Conservation (phyloP, 2,888 invertebrate genomes). For the Heliconius charithonia region DNA sequence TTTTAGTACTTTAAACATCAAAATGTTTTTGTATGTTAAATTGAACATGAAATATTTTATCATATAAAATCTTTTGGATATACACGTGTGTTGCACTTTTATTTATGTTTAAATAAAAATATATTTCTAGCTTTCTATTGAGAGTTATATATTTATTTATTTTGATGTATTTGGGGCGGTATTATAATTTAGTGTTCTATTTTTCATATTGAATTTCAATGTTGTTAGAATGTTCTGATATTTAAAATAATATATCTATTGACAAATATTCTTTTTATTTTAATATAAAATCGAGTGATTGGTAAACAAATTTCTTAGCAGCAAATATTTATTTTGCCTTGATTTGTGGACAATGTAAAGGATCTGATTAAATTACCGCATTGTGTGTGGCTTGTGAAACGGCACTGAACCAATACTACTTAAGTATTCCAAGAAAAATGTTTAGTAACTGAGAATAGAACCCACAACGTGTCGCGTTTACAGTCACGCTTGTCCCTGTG, state of each 20-base stretch:
- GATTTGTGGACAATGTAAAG: background rate
- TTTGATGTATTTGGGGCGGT: background rate
- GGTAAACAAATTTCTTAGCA: background rate
- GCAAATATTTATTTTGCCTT: background rate
- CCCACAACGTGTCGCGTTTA: no score
- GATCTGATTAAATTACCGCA: no score
- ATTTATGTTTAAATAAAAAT: background rate
- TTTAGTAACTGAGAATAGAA: no score
- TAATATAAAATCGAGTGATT: background rate
- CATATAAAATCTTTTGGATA: background rate
- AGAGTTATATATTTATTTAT: background rate
- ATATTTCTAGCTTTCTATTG: background rate
- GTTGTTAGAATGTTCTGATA: background rate
- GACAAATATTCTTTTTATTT: background rate
- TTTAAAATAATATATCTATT: background rate
- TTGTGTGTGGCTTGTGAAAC: no score
- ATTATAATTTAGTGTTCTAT: background rate
- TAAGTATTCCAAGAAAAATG: no score
- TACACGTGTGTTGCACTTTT: background rate
- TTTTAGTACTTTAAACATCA: conserved; percentile 14
- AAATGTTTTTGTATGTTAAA: conserved; percentile 10
- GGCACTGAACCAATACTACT: no score
- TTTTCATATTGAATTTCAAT: background rate
- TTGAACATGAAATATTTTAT: background rate
- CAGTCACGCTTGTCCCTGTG: no score